A percentile compares a stretch with the other conserved stretches of the same genome.
phyloP scores from a whole-genome alignment of 2,888 invertebrate genomes.

The Drosophila monieri region DNA sequence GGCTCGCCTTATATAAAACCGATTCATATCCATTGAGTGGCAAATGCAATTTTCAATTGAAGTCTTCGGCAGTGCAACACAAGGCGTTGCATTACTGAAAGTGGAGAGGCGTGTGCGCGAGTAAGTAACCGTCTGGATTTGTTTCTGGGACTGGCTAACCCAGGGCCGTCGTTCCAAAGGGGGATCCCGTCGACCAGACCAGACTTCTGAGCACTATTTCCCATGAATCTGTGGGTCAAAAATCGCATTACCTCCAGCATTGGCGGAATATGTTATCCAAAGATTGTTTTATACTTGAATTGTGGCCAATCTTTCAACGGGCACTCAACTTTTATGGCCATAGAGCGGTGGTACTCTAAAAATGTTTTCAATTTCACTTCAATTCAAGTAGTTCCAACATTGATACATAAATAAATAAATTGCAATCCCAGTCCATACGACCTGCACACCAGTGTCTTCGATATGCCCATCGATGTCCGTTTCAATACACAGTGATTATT shows the following conservation, averaged over 20 bases:
- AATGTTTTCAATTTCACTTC: slow-evolving; percentile 32
- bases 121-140: slow-evolving; percentile 2
- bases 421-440: slow-evolving; percentile 32
- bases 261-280: neutral
- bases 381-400: slow-evolving; percentile 50
- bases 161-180: neutral
- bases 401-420: slow-evolving; percentile 39
- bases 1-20: slow-evolving; percentile 48
- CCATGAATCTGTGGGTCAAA: neutral
- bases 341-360: slow-evolving; percentile 34
- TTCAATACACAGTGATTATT: slow-evolving; percentile 13
- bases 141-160: neutral
- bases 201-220: neutral
- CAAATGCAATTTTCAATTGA: slow-evolving; percentile 64
- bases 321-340: slow-evolving; percentile 50
- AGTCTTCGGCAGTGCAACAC: slow-evolving; percentile 32
- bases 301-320: slow-evolving; percentile 55
- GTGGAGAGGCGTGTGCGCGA: slow-evolving; percentile 13
- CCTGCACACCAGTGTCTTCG: slow-evolving; percentile 28
- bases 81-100: slow-evolving; percentile 36
- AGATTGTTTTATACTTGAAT: slow-evolving; percentile 37
- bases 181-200: neutral
- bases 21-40: slow-evolving; percentile 71
- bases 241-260: neutral
- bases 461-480: slow-evolving; percentile 10